Evolutionary conservation across 2,797 vertebrate genomes (phyloP).

Genomic region (Silurus lanzhouensis): DNA sequence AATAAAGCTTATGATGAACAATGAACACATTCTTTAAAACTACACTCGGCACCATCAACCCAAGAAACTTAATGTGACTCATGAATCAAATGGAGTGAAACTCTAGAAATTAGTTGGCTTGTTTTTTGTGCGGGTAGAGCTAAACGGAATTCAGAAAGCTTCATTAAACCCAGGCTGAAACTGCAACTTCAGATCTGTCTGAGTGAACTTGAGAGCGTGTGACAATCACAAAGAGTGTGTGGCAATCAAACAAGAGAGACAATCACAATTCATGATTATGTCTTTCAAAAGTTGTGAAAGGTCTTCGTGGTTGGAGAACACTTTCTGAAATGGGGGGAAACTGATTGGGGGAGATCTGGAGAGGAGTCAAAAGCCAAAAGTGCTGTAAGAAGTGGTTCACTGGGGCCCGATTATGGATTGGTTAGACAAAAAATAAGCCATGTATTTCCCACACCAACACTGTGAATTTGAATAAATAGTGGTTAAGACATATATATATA

Average conservation of each 20-base stretch:
- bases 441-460: background rate
- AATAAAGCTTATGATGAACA: slow-evolving; percentile 5
- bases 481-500: too few relatives aligned
- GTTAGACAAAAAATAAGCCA: background rate
- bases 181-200: slow-evolving; percentile 35
- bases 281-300: slow-evolving; percentile 7
- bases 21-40: slow-evolving; percentile 23
- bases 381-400: background rate
- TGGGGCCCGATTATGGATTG: background rate
- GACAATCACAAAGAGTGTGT: slow-evolving; percentile 21
- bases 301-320: slow-evolving; percentile 13
- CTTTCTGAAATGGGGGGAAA: slow-evolving; percentile 19
- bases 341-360: slow-evolving; percentile 5
- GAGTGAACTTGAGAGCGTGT: slow-evolving; percentile 10
- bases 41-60: background rate
- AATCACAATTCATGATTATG: slow-evolving; percentile 17
- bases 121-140: background rate
- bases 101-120: background rate
- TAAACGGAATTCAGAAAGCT: slow-evolving; percentile 12
- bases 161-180: slow-evolving; percentile 8
- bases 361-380: slow-evolving; percentile 3
- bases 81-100: slow-evolving; percentile 30
- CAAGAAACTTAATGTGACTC: slow-evolving; percentile 15
- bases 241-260: slow-evolving; percentile 29
- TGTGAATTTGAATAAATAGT: background rate